Base-by-base conservation (phyloP, 2,113 vertebrate genomes). In the Theristicus caerulescens region DNA sequence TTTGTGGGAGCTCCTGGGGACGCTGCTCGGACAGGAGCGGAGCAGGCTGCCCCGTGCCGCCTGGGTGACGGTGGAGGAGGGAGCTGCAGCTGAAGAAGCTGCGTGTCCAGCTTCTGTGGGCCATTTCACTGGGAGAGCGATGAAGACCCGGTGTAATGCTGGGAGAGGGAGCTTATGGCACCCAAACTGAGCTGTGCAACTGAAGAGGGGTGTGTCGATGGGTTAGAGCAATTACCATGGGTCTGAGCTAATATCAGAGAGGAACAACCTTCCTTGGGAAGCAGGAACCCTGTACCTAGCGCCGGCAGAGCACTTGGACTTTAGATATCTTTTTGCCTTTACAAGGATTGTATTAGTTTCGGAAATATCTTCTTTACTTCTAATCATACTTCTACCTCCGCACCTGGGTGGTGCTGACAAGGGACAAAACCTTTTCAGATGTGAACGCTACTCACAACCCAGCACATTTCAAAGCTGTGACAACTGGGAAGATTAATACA, bases 61-160 rank as follows among this genome's bases (percentile, higher is more conserved):
- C 11, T 16, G 22, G 9, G n/a, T 15, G 38, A 34, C 20, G 26
- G n/a, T 0, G 0, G 38, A 82, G 62, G 26, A 71, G 22, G 65
- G 46, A 82, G 32, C 47, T 52, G 34, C 49, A 49, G 52, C 61
- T 76, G 49, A 66, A 36, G 15, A 31, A 40, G 11, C 46, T 22
- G 16, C 1, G 0, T 61, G 34, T 36, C 16, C 44, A 36, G 64
- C 44, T 85, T 21, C 44, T 3, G 2, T 2, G 16, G 34, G n/a
- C 18, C 46, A 54, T 5, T 25, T n/a, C 49, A 51, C 17, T 1
- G 1, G n/a, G 13, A 84, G 51, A 66, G 34, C 2, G 9, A 65
- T 5, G 49, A 40, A 52, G 38, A 82, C 9, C 25, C 38, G 57
- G 47, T 8, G 0, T 15, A 76, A 18, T 4, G 14, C 24, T 51